Evolutionary conservation across 2,797 vertebrate genomes (phyloP), one percentile per base, ranked within the genome.

Genomic region (Dendrocincla fuliginosa): DNA sequence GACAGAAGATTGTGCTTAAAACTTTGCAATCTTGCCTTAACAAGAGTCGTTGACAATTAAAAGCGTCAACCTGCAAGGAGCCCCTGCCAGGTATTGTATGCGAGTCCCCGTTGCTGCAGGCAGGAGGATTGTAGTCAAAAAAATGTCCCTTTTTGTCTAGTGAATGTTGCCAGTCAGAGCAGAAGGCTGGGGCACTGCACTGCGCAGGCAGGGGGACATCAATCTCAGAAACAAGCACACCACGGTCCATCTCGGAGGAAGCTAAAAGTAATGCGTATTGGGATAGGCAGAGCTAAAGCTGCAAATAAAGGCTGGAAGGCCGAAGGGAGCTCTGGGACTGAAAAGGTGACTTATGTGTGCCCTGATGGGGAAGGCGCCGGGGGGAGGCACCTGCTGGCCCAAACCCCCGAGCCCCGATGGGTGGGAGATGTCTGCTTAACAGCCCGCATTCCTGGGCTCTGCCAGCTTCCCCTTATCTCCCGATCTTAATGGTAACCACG

Each of bases 391-490:
- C 50, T 25, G 53, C 57, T 39, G 27, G 28, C 23, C 46, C 50
- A 42, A 19, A 2, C 6, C 44, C 65, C 9, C 6, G 44, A 30
- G 73, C 74, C 19, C 2, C 16, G 52, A n/a, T 24, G 68, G 80
- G 35, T 37, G 65, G 47, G 80, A 78, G 57, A 78, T 27, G 32
- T 44, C 59, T 86, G 53, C 59, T 53, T 74, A 91, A 84, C 61
- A 78, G 61, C 70, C 33, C 4, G 13, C 84, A 94, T 92, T 96
- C 94, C 82, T 80, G 42, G 59, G 42, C 59, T 70, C 67, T 55
- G 64, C 71, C 87, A 61, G 39, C 90, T 59, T 16, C 33, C 16
- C 22, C 53, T 95, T 93, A 96, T 89, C 93, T 60, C 35, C 10
- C 10, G 1, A 83, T 93, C 24, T 94, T n/a, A 74, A 74, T 61